Base-by-base conservation (phyloP, 2,888 invertebrate genomes). In the Eulithis testata region DNA sequence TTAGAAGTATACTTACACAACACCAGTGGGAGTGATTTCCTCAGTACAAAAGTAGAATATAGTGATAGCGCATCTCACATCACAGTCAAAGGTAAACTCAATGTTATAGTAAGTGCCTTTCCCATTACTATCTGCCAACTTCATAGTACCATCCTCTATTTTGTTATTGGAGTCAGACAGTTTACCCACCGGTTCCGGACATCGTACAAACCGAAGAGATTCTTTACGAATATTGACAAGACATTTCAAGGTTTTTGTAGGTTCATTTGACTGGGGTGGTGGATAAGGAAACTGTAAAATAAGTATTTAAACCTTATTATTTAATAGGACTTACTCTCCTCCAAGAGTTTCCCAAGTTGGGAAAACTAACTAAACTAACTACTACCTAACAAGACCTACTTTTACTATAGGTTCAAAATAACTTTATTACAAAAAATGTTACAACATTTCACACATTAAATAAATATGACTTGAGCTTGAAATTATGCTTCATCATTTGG, bases 41-140 rank as follows among this genome's bases (percentile, higher is more conserved):
- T 99, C 99, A 1, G 96, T 96, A 81, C 99, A 98, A 88, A 99
- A 98, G 86, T 99, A 99, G 88, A 98, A 97, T 72, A 99, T 95
- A 43, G 98, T 99, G 69, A 99, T 98, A 27, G 97, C 96, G 93
- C 98, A 99, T 78, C 96, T 95, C 4, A 97, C 97, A 87, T 99
- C 99, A 82, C 97, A 97, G 88, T 99, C 99, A 92, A 99, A 99
- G 1, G 96, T 97, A 84, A 99, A 99, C 91, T 99, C 99, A 79
- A 99, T 96, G 83, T 98, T 99, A 84, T 98, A 99, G 55, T 95
- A 94, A 55, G 94, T 94, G 43, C 94, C 93, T 76, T 95, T 95
- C 52, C 95, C 95, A 69, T 95, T 94, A 63, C 92, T 94, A 36
- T 95, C 94, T 54, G 93, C 94, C 11, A 94, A 90, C 56, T 93